Conservation (phyloP, 2,113 vertebrate species). For the Dasyurus viverrinus region DNA sequence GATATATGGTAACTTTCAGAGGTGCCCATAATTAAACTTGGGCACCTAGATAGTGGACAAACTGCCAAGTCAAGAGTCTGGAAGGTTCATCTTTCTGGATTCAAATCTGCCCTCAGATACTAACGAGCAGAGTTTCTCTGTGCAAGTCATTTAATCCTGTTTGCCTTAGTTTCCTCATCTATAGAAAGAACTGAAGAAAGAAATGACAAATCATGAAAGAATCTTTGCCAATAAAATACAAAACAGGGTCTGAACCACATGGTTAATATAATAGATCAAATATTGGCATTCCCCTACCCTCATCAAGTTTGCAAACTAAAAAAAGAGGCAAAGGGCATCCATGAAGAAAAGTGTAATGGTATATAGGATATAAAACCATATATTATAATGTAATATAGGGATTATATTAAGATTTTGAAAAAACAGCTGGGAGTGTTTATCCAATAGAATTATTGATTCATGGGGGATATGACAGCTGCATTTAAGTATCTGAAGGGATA, state of each 20-base stretch:
- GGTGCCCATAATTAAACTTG: background rate
- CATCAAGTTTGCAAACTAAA: background rate
- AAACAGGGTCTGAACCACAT: background rate
- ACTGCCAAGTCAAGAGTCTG: background rate
- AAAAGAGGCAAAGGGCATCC: background rate
- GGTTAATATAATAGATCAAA: background rate
- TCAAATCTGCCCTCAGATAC: background rate
- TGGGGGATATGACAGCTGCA: background rate
- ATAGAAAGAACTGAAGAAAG: background rate
- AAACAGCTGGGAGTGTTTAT: background rate
- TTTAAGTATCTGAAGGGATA: background rate
- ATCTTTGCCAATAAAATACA: background rate
- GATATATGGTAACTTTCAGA: background rate
- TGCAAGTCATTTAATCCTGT: background rate
- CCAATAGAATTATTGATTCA: background rate
- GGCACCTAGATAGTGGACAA: background rate
- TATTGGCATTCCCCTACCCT: background rate
- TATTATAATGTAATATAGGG: background rate
- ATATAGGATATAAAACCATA: background rate
- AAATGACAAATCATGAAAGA: background rate
- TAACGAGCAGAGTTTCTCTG: background rate
- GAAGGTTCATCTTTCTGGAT: background rate
- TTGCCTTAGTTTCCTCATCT: background rate
- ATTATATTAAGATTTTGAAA: background rate
- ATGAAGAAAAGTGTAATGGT: background rate